Conservation (phyloP, 1,140 invertebrate genomes). For the Anastatus disparis region DNA sequence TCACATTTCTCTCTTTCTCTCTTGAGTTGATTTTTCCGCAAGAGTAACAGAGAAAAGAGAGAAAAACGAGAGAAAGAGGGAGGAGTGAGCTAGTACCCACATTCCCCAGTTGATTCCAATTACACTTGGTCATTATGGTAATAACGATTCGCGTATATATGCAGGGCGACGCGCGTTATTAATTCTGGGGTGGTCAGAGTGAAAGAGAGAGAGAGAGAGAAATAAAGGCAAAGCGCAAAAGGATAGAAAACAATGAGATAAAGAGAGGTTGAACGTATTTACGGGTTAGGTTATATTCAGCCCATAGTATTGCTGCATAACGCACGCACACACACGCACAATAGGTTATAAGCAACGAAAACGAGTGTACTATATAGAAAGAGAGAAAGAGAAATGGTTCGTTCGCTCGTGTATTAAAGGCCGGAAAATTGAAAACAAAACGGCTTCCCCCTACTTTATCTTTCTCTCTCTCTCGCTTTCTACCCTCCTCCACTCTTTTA, state of each 20-base stretch:
- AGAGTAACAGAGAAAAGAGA: neutral
- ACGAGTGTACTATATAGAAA: neutral
- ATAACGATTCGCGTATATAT: conserved; percentile 30
- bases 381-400: neutral
- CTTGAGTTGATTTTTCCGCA: neutral
- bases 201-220: neutral
- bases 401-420: conserved; percentile 33
- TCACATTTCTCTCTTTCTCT: neutral
- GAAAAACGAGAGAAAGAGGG: neutral
- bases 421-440: conserved; percentile 46
- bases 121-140: conserved; percentile 32
- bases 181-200: neutral
- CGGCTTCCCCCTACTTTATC: too few species aligned
- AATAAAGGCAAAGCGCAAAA: neutral
- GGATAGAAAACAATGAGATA: neutral
- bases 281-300: conserved; percentile 22
- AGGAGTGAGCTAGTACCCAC: neutral
- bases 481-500: too few species aligned
- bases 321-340: too few species aligned
- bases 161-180: conserved; percentile 11
- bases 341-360: too few species aligned
- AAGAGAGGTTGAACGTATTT: conserved; percentile 23
- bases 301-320: too few species aligned
- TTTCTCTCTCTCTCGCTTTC: too few species aligned
- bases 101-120: conserved; percentile 19